These are phyloP conservation scores for Lepeophtheirus nordmannii DNA, from an alignment of 2,888 invertebrate species.

Conservation along the genomic window DNA sequence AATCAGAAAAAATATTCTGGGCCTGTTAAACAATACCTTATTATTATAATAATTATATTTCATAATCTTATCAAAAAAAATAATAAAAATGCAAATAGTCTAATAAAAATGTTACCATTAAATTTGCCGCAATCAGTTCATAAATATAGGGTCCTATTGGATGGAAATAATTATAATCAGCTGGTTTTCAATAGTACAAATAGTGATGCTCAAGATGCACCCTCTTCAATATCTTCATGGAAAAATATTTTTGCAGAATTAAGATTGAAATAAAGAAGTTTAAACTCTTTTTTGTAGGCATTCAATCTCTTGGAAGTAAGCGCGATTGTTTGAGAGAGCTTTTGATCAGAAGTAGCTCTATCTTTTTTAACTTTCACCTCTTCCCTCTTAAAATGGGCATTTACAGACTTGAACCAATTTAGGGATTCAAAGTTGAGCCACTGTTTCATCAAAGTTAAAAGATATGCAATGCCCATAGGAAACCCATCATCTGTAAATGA, in stretches of 20 bases:
- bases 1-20: too few relatives aligned
- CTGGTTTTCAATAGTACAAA: too few relatives aligned
- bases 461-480: conserved; percentile 81
- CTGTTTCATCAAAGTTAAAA: conserved; percentile 75
- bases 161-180: too few relatives aligned
- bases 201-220: not conserved
- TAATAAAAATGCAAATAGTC: too few relatives aligned
- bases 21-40: too few relatives aligned
- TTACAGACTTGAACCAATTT: conserved; percentile 82
- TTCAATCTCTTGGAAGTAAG: conserved; percentile 71
- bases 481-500: conserved; percentile 97
- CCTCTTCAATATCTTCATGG: conserved; percentile 37
- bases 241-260: conserved; percentile 92
- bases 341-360: conserved; percentile 45
- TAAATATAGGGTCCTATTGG: too few relatives aligned
- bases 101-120: too few relatives aligned
- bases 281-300: conserved; percentile 62
- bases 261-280: conserved; percentile 72
- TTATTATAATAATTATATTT: too few relatives aligned
- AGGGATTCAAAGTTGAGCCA: conserved; percentile 70
- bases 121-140: too few relatives aligned
- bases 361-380: conserved; percentile 34
- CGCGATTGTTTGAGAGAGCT: conserved; percentile 77
- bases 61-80: too few relatives aligned
- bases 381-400: conserved; percentile 48